Conservation (phyloP, 2,113 vertebrate species). For the Saccopteryx bilineata region DNA sequence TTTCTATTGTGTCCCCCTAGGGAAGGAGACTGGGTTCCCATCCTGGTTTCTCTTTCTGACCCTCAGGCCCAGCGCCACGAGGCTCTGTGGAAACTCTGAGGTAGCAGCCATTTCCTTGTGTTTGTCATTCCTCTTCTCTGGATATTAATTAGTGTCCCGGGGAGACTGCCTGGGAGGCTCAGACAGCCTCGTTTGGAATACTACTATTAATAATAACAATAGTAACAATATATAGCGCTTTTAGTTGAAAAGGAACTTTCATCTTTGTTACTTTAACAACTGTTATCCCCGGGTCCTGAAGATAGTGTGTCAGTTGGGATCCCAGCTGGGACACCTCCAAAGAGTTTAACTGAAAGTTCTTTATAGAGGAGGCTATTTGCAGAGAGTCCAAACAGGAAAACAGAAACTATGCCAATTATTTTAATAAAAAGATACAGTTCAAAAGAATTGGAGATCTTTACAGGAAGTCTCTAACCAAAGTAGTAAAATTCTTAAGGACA, state of each 20-base stretch:
- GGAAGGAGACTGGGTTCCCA: neutral
- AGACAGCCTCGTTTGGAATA: neutral
- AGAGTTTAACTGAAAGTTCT: neutral
- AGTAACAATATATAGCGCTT: neutral
- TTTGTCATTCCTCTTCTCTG: neutral
- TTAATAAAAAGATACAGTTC: constrained; percentile 9
- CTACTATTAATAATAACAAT: neutral
- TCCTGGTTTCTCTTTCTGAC: constrained; percentile 49
- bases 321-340: neutral
- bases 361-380: neutral
- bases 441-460: neutral
- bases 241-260: neutral
- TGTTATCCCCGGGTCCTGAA: neutral
- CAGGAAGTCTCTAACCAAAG: neutral
- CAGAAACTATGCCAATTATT: neutral
- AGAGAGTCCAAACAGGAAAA: constrained; percentile 18
- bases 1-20: constrained; percentile 9
- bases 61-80: neutral
- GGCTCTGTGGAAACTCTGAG: neutral
- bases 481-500: neutral
- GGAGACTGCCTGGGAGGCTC: neutral
- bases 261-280: neutral
- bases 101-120: neutral
- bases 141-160: neutral
- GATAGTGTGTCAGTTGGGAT: neutral